Evolutionary conservation across 2,888 invertebrate genomes (phyloP), one percentile per base, ranked within the genome.

Genomic region (Argynnis bischoffii): DNA sequence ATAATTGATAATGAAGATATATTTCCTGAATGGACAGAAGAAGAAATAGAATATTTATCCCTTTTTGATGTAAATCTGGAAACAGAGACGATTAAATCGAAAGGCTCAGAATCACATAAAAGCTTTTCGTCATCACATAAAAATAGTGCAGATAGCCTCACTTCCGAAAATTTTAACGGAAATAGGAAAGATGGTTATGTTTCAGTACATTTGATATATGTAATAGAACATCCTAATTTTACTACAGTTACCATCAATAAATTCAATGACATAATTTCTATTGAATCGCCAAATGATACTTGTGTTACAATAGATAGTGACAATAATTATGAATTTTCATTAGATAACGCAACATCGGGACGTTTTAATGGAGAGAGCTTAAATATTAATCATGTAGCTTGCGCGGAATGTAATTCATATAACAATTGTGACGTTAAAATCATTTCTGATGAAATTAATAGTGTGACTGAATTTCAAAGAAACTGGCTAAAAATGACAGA

Each of bases 161-260:
- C 18, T 13, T 55, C 54, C 5, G 41, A 3, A 50, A 55, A 61
- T 14, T 60, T 50, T 6, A 51, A 63, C 54, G 78, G 73, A 21
- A 72, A 71, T 69, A 77, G 83, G 69, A 76, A 72, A 0, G 91
- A 91, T 76, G 91, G 91, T 8, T 92, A 85, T 70, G 59, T 90
- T 66, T 87, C 86, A n/a, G 76, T 92, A 13, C 82, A 86, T 70
- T 69, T 88, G 13, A 73, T 81, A 55, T 87, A 81, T 73, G 84
- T 83, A 1, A 81, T 92, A 69, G 94, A 94, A 78, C 93, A 94
- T 82, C 79, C 82, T 48, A 89, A 93, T 80, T 94, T 93, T 75
- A 87, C 93, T n/a, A 90, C 92, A n/a, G 82, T 94, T 18, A 85
- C 83, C 55, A 83, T 93, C 69, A 86, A 93, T 75, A 89, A 87